Base-by-base conservation (phyloP, 2,888 invertebrate species). In the Spatulosminthurus flaviceps region DNA sequence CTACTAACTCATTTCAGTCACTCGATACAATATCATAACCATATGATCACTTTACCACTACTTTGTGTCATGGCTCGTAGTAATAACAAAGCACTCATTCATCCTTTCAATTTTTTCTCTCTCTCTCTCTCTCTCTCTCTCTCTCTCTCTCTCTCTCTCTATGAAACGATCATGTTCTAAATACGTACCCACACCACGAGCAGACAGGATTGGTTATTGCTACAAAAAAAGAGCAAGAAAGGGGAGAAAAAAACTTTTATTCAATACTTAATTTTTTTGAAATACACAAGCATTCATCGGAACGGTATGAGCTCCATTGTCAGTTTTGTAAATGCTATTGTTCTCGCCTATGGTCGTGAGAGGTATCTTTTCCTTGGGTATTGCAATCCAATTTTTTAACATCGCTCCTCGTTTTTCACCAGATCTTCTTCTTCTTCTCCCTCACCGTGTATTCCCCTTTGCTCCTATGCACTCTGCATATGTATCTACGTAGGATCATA, bases 271-370 rank as follows among this genome's bases (percentile, higher is more conserved):
- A 67, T 74, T 75, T 75, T 61, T 51, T 16, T 51, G 26, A 51
- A 26, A 43, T 41, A 34, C 41, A 51, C 42, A 43, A 11, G 26
- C 72, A 24, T 43, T 24, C 43, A 69, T 28, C n/a, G 51, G 67
- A 67, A 67, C 67, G 26, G 41, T 70, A 70, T 70, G 70, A 70
- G 70, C 70, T 67, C 67, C 76, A 76, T 76, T 76, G 76, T 76
- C 67, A 76, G 43, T 76, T 42, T 21, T 43, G 7, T 69, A 76
- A 77, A 77, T 64, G 26, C 64, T 64, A 77, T 71, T 77, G 77
- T 71, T 77, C 71, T 77, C 71, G 34, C 71, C 29, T 67, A 69
- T 70, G 70, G 77, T 71, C 71, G 77, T 71, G 77, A 61, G 61
- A n/a, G 34, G 13, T 34, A 0, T 66, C n/a, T 64, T 64, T 70